A percentile compares a stretch with the other conserved stretches of the same genome.
Conservation (phyloP, 2,113 vertebrate species). For the Felis chaus region DNA sequence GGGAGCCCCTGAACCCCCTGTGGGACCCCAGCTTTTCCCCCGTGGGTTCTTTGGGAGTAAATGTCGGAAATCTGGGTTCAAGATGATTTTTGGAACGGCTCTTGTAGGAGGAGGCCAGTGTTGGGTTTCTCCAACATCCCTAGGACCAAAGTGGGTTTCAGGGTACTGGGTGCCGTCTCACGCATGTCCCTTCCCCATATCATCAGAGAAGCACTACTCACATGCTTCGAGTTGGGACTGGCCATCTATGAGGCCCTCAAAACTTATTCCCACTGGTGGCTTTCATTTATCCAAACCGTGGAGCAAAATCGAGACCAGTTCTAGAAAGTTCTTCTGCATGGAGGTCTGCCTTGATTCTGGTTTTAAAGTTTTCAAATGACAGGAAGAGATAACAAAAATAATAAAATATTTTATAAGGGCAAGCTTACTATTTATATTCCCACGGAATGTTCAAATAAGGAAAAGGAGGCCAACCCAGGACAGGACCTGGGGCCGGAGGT, state of each 20-base stretch:
- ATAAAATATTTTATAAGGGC: neutral
- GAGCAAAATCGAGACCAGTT: slow-evolving; percentile 19
- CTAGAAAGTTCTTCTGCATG: slow-evolving; percentile 5
- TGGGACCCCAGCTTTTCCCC: neutral
- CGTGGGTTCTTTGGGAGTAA: neutral
- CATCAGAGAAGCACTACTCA: neutral
- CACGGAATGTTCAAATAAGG: neutral
- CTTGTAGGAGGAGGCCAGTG: neutral
- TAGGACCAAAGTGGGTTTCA: neutral
- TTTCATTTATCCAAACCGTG: neutral
- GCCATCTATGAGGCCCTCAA: neutral
- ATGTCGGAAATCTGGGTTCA: neutral
- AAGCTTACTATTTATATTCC: neutral
- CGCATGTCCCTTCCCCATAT: too few relatives aligned
- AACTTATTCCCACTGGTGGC: neutral
- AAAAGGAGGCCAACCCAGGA: neutral
- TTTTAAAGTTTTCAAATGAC: neutral
- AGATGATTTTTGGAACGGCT: neutral
- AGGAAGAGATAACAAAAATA: neutral
- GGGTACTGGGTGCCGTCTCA: fast-evolving
- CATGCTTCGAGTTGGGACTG: neutral
- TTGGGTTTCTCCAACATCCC: neutral
- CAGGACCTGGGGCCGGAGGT: neutral
- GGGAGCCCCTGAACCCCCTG: neutral
- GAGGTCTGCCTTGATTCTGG: neutral